Evolutionary conservation across 2,888 invertebrate species (phyloP).

Genomic region (Lasioglossum oenotherae): DNA sequence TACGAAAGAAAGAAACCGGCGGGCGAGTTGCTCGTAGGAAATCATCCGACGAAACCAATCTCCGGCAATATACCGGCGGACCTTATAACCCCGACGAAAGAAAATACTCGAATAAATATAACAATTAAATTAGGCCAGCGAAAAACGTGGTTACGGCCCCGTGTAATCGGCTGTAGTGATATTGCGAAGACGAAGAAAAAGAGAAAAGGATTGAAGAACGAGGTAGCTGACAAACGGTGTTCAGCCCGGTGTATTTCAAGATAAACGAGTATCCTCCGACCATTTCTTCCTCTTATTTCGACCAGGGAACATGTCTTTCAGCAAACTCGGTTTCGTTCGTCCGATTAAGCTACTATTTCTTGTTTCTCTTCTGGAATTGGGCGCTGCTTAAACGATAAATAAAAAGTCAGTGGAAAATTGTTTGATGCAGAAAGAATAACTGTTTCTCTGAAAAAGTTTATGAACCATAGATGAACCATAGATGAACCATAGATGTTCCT

Average conservation of each 20-base stretch:
- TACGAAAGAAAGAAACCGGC: slow-evolving; percentile 36
- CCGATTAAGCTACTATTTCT: slow-evolving; percentile 44
- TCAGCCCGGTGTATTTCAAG: slow-evolving; percentile 42
- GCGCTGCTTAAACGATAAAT: too few relatives aligned
- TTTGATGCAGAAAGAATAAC: too few relatives aligned
- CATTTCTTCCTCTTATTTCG: slow-evolving; percentile 33
- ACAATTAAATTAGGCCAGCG: neutral
- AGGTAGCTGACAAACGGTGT: slow-evolving; percentile 51
- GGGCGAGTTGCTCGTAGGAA: slow-evolving; percentile 24
- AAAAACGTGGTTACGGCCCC: neutral
- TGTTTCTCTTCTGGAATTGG: neutral
- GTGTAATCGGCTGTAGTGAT: slow-evolving; percentile 14
- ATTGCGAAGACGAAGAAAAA: slow-evolving; percentile 27
- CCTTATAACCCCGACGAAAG: too few relatives aligned
- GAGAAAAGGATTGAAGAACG: slow-evolving; percentile 42
- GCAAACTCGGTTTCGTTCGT: slow-evolving; percentile 34
- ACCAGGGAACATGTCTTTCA: slow-evolving; percentile 35
- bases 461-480: too few relatives aligned
- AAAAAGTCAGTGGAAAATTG: too few relatives aligned
- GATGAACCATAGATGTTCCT: too few relatives aligned
- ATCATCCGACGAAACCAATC: slow-evolving; percentile 14
- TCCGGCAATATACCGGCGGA: neutral
- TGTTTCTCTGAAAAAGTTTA: too few relatives aligned
- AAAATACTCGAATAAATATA: neutral
- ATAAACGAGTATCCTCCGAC: slow-evolving; percentile 55